Conservation (phyloP, 2,113 vertebrate genomes). For the Gopherus evgoodei region DNA sequence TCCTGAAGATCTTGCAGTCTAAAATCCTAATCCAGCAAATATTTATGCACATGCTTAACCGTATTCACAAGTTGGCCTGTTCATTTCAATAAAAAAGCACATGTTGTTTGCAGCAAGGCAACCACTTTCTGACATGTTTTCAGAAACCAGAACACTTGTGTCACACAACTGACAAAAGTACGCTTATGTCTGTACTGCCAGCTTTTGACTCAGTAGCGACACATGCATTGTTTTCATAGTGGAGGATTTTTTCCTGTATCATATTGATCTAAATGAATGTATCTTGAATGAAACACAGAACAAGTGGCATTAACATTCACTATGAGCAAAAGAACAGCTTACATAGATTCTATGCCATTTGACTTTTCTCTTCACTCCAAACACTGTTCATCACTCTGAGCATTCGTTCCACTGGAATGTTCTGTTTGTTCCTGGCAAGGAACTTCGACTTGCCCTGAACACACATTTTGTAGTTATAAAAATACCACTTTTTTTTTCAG, state of each 20-base stretch:
- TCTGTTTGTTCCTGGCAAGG: not conserved
- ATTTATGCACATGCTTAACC: not conserved
- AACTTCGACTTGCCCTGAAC: not conserved
- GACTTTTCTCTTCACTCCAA: not conserved
- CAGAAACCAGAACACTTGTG: fast-evolving
- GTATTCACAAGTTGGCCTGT: not conserved
- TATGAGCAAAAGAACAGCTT: not conserved
- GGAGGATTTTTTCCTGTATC: not conserved
- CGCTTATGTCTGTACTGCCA: slow-evolving; percentile 1
- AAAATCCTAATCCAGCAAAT: not conserved
- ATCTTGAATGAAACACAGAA: fast-evolving
- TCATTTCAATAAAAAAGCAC: not conserved
- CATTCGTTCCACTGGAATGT: not conserved
- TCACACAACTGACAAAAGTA: not conserved
- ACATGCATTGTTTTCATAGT: not conserved
- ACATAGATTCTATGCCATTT: not conserved
- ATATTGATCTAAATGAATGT: not conserved
- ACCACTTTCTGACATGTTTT: not conserved
- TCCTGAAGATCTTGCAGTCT: not conserved
- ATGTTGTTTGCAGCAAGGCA: not conserved
- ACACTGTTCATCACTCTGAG: not conserved
- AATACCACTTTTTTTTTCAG: slow-evolving; percentile 68
- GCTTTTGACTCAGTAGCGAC: slow-evolving; percentile 11
- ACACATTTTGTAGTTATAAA: slow-evolving; percentile 62
- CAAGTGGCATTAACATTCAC: not conserved